phyloP scores from a whole-genome alignment of 2,888 invertebrate species.

The Neoaliturus tenellus region DNA sequence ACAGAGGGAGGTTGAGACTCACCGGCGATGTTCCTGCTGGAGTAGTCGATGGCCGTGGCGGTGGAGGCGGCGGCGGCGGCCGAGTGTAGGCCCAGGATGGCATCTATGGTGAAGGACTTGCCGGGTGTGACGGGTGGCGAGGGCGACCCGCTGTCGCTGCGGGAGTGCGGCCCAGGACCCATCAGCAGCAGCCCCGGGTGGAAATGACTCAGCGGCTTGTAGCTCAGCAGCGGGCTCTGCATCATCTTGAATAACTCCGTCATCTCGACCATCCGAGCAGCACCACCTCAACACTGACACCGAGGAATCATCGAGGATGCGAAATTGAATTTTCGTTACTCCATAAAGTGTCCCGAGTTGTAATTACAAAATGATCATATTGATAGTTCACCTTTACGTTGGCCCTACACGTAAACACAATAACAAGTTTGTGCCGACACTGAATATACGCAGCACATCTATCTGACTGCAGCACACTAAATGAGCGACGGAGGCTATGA shows the following conservation, averaged over 20 bases:
- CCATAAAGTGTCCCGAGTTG: too few species aligned
- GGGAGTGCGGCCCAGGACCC: constrained; percentile 69
- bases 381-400: background rate
- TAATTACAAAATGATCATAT: too few species aligned
- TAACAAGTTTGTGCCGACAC: background rate
- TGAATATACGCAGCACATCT: background rate
- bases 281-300: background rate
- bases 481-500: constrained; percentile 44
- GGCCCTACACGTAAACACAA: background rate
- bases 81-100: constrained; percentile 85
- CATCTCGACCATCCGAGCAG: background rate
- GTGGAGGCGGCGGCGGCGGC: constrained; percentile 28
- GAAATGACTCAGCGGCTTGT: constrained; percentile 66
- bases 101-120: constrained; percentile 92
- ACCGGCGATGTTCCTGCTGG: constrained; percentile 61
- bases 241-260: constrained; percentile 64
- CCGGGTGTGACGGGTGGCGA: constrained; percentile 62
- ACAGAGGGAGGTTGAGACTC: too few species aligned
- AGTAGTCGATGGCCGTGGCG: constrained; percentile 63
- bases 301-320: too few species aligned
- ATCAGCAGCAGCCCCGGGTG: constrained; percentile 65
- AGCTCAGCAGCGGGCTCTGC: constrained; percentile 67
- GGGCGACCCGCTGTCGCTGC: constrained; percentile 69
- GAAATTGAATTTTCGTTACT: too few species aligned
- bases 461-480: constrained; percentile 32